Conservation (phyloP, 2,113 vertebrate species). For the Corynorhinus townsendii region DNA sequence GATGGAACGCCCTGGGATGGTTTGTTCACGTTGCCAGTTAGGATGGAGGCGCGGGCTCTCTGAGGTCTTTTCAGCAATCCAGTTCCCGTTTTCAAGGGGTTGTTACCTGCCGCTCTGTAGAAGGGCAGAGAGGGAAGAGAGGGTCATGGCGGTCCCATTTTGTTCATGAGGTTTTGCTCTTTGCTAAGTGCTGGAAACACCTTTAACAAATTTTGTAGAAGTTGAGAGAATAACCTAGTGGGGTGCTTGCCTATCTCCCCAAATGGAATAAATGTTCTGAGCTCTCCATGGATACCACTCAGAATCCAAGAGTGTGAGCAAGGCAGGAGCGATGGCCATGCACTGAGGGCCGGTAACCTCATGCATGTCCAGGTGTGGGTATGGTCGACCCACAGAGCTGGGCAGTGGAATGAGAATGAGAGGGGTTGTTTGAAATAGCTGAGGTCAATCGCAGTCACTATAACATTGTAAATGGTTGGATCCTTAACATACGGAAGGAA, state of each 20-base stretch:
- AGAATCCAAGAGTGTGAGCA: neutral
- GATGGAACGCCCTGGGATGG: neutral
- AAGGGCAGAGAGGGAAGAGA: neutral
- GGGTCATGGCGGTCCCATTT: neutral
- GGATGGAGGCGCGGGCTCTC: neutral
- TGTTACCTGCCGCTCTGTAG: neutral
- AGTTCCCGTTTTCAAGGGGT: neutral
- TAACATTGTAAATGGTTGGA: neutral
- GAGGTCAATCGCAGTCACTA: rapidly evolving
- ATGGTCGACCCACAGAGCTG: neutral
- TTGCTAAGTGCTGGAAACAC: neutral
- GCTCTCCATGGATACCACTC: neutral
- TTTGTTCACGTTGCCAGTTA: neutral
- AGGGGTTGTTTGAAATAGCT: neutral
- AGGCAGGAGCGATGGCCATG: neutral
- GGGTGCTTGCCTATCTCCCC: neutral
- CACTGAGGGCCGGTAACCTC: neutral
- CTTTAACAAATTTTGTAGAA: neutral
- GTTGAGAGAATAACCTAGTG: neutral
- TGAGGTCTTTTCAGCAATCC: neutral
- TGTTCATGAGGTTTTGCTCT: neutral
- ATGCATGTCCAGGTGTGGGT: neutral
- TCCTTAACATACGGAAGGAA: neutral
- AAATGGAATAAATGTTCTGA: neutral
- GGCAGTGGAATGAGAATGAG: too few relatives aligned